phyloP scores from a whole-genome alignment of 2,888 invertebrate species.

The Bibio marci region DNA sequence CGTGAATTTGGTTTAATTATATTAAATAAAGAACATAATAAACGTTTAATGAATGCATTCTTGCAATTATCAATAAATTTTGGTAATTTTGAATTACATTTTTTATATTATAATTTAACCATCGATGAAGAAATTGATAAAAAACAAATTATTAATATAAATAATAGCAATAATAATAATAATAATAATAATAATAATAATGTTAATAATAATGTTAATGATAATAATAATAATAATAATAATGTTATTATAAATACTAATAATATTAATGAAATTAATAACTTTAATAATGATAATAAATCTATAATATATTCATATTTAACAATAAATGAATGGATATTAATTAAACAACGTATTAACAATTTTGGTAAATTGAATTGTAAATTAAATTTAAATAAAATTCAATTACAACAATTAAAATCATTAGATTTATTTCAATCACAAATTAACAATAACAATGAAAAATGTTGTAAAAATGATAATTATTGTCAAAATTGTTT shows the following conservation, averaged over 20 bases:
- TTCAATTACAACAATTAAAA: slow-evolving; percentile 18
- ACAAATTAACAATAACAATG: no score
- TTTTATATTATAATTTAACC: slow-evolving; percentile 19
- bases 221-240: neutral
- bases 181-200: neutral
- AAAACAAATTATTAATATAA: neutral
- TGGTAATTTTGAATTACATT: slow-evolving; percentile 18
- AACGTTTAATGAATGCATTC: slow-evolving; percentile 23
- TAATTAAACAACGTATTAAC: slow-evolving; percentile 24
- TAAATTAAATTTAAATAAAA: slow-evolving; percentile 19
- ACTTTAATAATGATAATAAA: no score
- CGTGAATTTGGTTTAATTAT: slow-evolving; percentile 19
- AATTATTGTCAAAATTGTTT: no score
- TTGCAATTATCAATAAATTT: slow-evolving; percentile 20
- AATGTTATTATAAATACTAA: slow-evolving; percentile 4
- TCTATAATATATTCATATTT: slow-evolving; percentile 21
- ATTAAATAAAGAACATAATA: slow-evolving; percentile 21
- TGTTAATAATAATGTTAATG: neutral
- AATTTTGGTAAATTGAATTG: slow-evolving; percentile 24
- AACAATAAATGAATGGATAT: slow-evolving; percentile 19
- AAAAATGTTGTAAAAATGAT: no score
- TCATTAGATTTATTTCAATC: slow-evolving; percentile 11
- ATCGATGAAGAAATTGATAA: neutral
- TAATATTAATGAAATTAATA: no score
- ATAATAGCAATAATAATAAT: neutral